These are phyloP conservation scores for Megaceryle maxima DNA, from an alignment of 2,113 vertebrate species.

Conservation along the genomic window DNA sequence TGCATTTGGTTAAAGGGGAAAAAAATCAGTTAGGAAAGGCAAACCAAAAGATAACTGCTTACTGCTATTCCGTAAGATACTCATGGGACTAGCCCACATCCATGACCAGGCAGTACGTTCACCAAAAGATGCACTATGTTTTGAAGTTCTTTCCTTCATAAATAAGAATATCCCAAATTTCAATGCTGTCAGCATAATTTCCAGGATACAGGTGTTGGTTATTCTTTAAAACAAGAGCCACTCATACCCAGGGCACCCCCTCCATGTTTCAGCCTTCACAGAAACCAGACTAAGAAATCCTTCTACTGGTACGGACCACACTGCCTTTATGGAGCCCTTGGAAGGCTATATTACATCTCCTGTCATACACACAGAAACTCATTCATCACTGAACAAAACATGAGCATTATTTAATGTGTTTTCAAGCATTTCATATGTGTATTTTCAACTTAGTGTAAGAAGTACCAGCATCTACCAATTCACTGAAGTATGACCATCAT, in stretches of 20 bases:
- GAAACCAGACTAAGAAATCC: background rate
- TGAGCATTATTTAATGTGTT: background rate
- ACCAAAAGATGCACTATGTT: background rate
- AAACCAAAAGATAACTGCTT: background rate
- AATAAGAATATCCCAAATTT: background rate
- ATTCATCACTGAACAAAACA: background rate
- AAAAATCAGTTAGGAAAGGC: background rate
- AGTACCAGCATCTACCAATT: background rate
- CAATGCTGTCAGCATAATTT: background rate
- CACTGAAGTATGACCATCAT: background rate
- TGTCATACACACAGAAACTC: background rate
- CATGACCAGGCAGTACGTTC: background rate
- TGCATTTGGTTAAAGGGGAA: background rate
- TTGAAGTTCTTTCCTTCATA: background rate
- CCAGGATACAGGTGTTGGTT: background rate
- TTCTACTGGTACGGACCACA: background rate
- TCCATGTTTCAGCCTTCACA: background rate
- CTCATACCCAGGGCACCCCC: background rate
- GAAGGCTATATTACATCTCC: background rate
- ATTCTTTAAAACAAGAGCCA: background rate
- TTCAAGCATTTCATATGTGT: background rate
- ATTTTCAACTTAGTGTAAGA: background rate
- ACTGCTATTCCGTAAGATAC: background rate
- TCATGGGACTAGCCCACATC: background rate
- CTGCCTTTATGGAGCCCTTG: background rate